Evolutionary conservation across 2,888 invertebrate species (phyloP), one percentile per base, ranked within the genome.

Genomic region (Stictocephala bisonia): DNA sequence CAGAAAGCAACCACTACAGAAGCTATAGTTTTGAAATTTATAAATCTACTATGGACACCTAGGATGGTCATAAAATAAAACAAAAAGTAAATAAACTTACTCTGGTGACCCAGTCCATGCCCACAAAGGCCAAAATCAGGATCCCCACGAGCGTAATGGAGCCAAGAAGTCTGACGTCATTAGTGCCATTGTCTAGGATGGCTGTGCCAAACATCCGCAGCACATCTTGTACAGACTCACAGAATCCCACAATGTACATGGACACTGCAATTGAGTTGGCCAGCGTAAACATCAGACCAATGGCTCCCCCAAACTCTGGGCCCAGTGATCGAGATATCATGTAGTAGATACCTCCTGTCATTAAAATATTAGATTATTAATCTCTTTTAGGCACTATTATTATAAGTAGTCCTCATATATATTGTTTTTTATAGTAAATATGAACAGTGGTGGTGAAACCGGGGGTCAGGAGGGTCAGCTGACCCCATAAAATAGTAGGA

Each of bases 251-350:
- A 4, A 97, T 94, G 83, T 98, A 97, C 96, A 98, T 96, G 60
- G 97, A 94, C 81, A 95, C 95, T 0, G 96, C 97, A 1, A 99
- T 96, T 0, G 97, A 96, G 84, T 99, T 98, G 1, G 98, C 98
- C 83, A 98, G 86, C 0, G 97, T 94, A 85, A 99, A 98, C 81
- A 99, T 96, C 26, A 98, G 85, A 0, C 99, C 99, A 78, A 99
- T 98, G 0, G 97, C 93, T 3, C 94, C 94, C 0, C 98, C 98
- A 82, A 97, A 99, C 86, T 99, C 97, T 0, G 99, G 98, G 0
- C 99, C 98, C 78, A 99, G 85, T n/a, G 96, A 96, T 75, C 98
- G 89, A 1, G 96, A 97, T 86, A 99, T 98, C 96, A 99, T 95
- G 85, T 96, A 99, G 84, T 99, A 99, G 0, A 97, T 97, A 56